Base-by-base conservation (phyloP, 2,113 vertebrate species). In the Peromyscus californicus region DNA sequence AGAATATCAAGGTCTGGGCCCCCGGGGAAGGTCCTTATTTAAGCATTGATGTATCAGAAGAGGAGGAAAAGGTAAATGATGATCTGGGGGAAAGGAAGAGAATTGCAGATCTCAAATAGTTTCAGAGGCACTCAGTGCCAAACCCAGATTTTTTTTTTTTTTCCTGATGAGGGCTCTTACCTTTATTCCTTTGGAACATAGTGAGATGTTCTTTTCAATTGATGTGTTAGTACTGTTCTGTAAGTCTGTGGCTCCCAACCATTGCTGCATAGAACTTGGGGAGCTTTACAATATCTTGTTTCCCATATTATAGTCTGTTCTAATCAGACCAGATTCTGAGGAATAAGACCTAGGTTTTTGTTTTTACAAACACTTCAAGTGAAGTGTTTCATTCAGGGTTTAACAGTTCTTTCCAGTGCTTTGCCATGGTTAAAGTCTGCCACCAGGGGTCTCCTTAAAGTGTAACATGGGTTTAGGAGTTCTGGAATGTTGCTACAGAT, bases 21-120 rank as follows among this genome's bases (percentile, higher is more conserved):
- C 24, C 86, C 5, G 82, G 22, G 31, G 86, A 94, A 36, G 36
- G 11, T 22, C 61, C 89, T 74, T 95, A 76, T 26, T 21, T 42
- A 79, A 87, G 67, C 59, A 61, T 89, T n/a, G 45, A 74, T 39
- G 22, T 17, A 36, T 87, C 95, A 24, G 91, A 93, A 74, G 91
- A 91, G 82, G 95, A 97, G 42, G 88, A 91, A 51, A 95, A 97
- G 97, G 98, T 98, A 95, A 97, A 8, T 39, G 42, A 7, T 36
- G 57, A 1, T 21, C 7, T 76, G n/a, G 33, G 45, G 36, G 36
- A 9, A 21, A 36, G 33, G 42, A 51, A 54, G 48, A 45, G 51
- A 74, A n/a, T 1, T 21, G 48, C 8, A 6, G 87, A 3, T 26
- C 51, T 74, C 87, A 57, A 7, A 26, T 26, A 39, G 36, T 42